Evolutionary conservation across 2,113 vertebrate species (phyloP), one percentile per base, ranked within the genome.

Genomic region (Clarias batrachus): DNA sequence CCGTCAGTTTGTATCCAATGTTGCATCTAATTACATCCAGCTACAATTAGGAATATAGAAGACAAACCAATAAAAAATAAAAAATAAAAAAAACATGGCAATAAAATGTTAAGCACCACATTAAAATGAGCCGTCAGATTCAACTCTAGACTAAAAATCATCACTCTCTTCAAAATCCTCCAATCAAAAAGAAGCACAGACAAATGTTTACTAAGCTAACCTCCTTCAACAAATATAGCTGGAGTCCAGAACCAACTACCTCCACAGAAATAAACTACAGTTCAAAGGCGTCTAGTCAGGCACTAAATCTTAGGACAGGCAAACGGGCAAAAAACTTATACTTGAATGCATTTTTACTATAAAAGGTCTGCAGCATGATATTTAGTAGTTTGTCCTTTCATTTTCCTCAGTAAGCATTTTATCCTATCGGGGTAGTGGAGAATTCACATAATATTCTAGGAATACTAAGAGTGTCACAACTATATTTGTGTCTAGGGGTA

Each of bases 151-250:
- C 37, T 25, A 21, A 23, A 60, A 80, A 23, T 12, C 1, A 17
- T 80, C 81, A 30, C 48, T 16, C 5, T 81, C 30, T 48, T 9
- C 56, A 63, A 27, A 56, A 78, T 85, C 25, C 37, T 78, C 54
- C 48, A 54, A 30, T 78, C 37, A 65, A 33, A 85, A 74, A 73
- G 25, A 70, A 83, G 25, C 63, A 83, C 41, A 68, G n/a, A 23
- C 0, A 27, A 68, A 70, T 54, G 81, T 83, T 83, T 83, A 70
- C 81, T 14, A 5, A 57, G 63, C 52, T 70, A 70, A 70, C 81
- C 65, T 33, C 65, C 81, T 70, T 83, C 52, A 83, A 83, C 81
- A 83, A 83, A 83, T 56, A 83, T 83, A 56, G 17, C 63, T 57
- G 25, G n/a, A 54, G 83, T 59, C 59, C 57, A 81, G 30, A 71